Conservation (phyloP, 2,797 vertebrate genomes). For the Chelidonichthys spinosus region DNA sequence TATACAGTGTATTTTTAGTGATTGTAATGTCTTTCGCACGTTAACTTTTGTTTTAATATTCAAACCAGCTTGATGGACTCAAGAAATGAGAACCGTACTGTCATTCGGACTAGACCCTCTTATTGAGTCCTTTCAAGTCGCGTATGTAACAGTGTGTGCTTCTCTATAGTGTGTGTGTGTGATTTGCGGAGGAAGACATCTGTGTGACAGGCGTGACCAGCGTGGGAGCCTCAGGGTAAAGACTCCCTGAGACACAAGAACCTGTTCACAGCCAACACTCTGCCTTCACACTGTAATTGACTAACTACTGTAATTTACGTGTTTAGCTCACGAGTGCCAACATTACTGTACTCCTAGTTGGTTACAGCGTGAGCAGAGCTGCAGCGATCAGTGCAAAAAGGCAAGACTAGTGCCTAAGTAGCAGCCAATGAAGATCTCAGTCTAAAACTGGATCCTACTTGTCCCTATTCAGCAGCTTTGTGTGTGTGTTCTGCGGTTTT, state of each 20-base stretch:
- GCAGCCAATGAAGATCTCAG: slow-evolving; percentile 6
- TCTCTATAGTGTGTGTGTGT: slow-evolving; percentile 15
- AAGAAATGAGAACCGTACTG: neutral
- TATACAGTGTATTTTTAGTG: neutral
- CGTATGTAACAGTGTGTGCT: slow-evolving; percentile 17
- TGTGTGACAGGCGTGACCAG: slow-evolving; percentile 73
- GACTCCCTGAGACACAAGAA: slow-evolving; percentile 43
- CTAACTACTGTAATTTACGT: slow-evolving; percentile 28
- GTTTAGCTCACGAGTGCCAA: slow-evolving; percentile 4
- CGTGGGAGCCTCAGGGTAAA: slow-evolving; percentile 49
- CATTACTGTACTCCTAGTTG: neutral
- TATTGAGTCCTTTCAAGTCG: slow-evolving; percentile 34
- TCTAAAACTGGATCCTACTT: neutral
- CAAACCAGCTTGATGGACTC: neutral
- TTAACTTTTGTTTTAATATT: neutral
- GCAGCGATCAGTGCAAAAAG: slow-evolving; percentile 12
- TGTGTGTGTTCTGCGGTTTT: slow-evolving; percentile 1
- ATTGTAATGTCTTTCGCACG: neutral
- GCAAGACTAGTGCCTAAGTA: neutral
- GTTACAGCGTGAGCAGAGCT: neutral
- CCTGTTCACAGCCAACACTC: slow-evolving; percentile 34
- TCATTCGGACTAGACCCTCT: slow-evolving; percentile 6
- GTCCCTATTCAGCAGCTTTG: neutral
- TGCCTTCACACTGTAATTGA: slow-evolving; percentile 26
- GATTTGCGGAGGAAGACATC: slow-evolving; percentile 68